A percentile compares a stretch with the other conserved stretches of the same genome.
Evolutionary conservation across 2,797 vertebrate species (phyloP).

Genomic region (Sebastes kiyomatsui): DNA sequence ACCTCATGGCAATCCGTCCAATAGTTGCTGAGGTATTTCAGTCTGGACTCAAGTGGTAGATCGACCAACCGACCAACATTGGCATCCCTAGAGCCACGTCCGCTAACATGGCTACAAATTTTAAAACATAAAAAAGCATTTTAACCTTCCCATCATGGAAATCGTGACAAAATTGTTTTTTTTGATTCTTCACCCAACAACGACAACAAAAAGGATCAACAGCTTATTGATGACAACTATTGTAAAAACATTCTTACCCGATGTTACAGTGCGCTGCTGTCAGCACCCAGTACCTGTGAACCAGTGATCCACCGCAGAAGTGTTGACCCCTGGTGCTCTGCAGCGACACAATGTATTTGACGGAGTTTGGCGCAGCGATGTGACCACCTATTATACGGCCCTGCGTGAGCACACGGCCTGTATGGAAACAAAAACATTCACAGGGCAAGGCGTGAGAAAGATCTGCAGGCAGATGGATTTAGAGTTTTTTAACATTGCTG

Average conservation of each 20-base stretch:
- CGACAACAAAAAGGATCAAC: not conserved
- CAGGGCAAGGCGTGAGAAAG: not conserved
- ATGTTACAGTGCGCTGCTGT: conserved; percentile 84
- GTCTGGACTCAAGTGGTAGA: too few relatives aligned
- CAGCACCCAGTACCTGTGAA: conserved; percentile 81
- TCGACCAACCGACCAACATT: not conserved
- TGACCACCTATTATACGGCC: conserved; percentile 82
- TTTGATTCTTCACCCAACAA: not conserved
- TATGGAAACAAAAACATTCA: conserved; percentile 27
- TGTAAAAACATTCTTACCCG: conserved; percentile 62
- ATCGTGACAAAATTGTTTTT: not conserved
- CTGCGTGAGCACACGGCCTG: conserved; percentile 68
- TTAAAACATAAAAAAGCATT: not conserved
- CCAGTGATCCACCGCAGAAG: conserved; percentile 79
- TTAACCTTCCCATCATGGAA: not conserved
- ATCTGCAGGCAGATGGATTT: not conserved
- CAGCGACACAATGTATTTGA: conserved; percentile 84
- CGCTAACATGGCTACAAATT: not conserved
- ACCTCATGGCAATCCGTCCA: not conserved
- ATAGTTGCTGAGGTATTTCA: not conserved
- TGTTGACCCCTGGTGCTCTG: conserved; percentile 78
- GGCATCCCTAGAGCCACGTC: not conserved
- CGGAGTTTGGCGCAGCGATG: conserved; percentile 72
- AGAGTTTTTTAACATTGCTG: not conserved
- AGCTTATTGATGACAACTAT: not conserved